Conservation (phyloP, 2,113 vertebrate species). For the Malaclemys terrapin region DNA sequence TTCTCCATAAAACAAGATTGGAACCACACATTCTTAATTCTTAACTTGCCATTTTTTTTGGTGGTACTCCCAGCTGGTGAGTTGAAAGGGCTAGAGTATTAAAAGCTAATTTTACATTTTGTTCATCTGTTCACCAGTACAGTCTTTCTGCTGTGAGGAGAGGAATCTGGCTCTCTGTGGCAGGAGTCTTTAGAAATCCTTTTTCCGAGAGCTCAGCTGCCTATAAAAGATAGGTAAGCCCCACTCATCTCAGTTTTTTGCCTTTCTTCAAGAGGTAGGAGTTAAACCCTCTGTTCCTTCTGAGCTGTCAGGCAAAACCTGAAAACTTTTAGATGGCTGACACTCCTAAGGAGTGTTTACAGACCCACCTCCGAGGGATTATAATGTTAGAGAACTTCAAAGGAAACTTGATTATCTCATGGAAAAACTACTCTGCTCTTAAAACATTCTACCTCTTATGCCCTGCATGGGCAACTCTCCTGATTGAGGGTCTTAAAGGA, state of each 20-base stretch:
- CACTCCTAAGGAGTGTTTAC: background rate
- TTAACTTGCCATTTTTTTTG: constrained; percentile 15
- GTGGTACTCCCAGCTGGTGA: constrained; percentile 5
- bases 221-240: constrained; percentile 67
- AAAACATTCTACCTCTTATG: background rate
- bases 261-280: constrained; percentile 34
- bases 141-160: constrained; percentile 56
- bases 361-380: background rate
- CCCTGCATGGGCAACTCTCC: background rate
- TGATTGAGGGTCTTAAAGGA: background rate
- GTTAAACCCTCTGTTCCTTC: constrained; percentile 32
- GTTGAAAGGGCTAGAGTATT: constrained; percentile 31
- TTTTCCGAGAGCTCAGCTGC: constrained; percentile 56
- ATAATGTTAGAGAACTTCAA: background rate
- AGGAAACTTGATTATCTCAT: background rate
- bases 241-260: constrained; percentile 37
- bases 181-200: constrained; percentile 56
- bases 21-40: constrained; percentile 41
- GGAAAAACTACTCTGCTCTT: background rate
- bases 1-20: background rate
- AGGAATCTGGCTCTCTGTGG: constrained; percentile 59
- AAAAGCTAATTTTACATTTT: constrained; percentile 60
- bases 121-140: constrained; percentile 66
- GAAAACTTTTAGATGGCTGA: background rate
- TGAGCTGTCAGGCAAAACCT: constrained; percentile 2